Percentiles rank a stretch among this genome's conserved stretches.
Conservation (phyloP, 2,888 invertebrate species). For the Steinernema scapterisci region DNA sequence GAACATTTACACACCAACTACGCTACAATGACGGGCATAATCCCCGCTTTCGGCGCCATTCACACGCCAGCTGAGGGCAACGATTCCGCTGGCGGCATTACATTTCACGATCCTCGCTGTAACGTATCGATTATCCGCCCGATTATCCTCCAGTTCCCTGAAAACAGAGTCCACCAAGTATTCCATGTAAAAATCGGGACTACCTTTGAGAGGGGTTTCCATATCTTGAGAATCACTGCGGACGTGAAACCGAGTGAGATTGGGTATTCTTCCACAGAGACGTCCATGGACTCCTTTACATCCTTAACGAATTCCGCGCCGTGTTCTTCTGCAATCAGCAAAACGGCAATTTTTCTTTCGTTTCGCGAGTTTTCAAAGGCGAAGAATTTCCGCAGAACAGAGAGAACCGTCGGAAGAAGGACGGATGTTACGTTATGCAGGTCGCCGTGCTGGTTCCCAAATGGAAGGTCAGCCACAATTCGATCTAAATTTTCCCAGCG, state of each 20-base stretch:
- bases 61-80: background rate
- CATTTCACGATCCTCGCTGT: constrained; percentile 14
- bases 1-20: background rate
- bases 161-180: background rate
- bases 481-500: constrained; percentile 2
- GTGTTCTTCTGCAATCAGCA: constrained; percentile 6
- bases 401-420: background rate
- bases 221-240: background rate
- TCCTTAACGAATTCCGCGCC: background rate
- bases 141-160: background rate
- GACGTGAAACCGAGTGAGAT: background rate
- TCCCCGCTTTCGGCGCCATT: constrained; percentile 17
- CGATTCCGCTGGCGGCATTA: background rate
- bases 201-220: background rate
- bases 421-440: background rate
- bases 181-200: background rate
- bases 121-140: constrained; percentile 21
- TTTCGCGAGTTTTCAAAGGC: background rate
- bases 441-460: constrained; percentile 15
- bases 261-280: background rate
- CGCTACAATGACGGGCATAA: background rate
- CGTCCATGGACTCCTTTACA: background rate
- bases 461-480: constrained; percentile 8
- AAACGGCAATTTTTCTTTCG: background rate
- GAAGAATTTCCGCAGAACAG: background rate